Evolutionary conservation across 2,113 vertebrate species (phyloP).

Genomic region (Dasyurus viverrinus): DNA sequence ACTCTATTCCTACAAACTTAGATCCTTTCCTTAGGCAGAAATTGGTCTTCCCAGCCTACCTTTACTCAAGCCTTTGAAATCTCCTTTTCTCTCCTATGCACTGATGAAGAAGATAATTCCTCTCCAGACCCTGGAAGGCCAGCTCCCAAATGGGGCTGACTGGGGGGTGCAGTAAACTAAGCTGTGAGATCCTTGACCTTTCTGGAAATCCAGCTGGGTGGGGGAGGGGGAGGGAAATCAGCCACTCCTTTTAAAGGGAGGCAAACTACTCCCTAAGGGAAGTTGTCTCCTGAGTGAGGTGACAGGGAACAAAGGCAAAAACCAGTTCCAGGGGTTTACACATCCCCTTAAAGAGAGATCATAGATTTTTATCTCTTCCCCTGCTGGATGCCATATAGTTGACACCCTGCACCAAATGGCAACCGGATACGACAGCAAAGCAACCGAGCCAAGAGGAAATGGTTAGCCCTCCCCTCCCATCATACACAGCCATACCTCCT

Average conservation of each 20-base stretch:
- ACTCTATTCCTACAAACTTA: slow-evolving; percentile 46
- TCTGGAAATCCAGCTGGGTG: background rate
- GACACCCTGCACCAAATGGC: background rate
- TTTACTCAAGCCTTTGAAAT: slow-evolving; percentile 61
- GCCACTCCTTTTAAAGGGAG: slow-evolving; percentile 38
- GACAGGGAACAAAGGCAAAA: slow-evolving; percentile 38
- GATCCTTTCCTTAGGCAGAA: slow-evolving; percentile 43
- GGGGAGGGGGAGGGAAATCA: background rate
- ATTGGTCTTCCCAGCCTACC: slow-evolving; percentile 47
- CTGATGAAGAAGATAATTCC: slow-evolving; percentile 57
- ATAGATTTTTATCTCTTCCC: slow-evolving; percentile 34
- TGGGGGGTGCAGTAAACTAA: background rate
- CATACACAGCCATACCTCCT: background rate
- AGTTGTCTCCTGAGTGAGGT: slow-evolving; percentile 21
- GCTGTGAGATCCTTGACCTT: slow-evolving; percentile 50
- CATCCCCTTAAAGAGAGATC: background rate
- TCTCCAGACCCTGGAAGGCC: slow-evolving; percentile 27
- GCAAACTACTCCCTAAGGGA: slow-evolving; percentile 26
- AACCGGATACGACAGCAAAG: background rate
- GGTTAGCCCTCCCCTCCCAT: background rate
- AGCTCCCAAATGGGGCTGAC: slow-evolving; percentile 43
- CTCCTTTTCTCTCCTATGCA: slow-evolving; percentile 54
- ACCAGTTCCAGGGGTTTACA: slow-evolving; percentile 35
- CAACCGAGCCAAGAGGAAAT: background rate
- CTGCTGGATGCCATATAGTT: slow-evolving; percentile 16